These are phyloP conservation scores for Pelagia noctiluca DNA, from an alignment of 30 jellyfish, hydroid and myxozoan species.

Conservation along the genomic window DNA sequence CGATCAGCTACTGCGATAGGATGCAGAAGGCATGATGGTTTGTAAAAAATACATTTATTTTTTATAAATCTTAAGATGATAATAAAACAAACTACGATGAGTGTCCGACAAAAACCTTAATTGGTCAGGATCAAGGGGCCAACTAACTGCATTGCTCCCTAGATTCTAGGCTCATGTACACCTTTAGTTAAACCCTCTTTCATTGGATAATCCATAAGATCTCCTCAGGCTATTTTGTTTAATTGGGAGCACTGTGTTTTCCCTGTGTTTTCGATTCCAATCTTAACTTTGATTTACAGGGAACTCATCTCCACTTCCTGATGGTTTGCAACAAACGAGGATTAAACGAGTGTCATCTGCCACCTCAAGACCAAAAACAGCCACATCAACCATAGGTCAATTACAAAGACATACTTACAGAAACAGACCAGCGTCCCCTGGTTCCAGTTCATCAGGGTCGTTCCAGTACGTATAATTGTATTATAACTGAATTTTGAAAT, in stretches of 20 bases:
- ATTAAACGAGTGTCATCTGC: not conserved
- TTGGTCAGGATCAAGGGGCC: no score
- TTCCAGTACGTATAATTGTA: not conserved
- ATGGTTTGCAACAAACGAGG: not conserved
- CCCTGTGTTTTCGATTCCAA: no score
- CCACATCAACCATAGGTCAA: constrained; percentile 26
- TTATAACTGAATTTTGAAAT: not conserved
- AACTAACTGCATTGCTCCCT: no score
- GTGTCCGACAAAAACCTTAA: no score
- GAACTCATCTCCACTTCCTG: not conserved
- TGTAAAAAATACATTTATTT: no score
- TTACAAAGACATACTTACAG: not conserved
- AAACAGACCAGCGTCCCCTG: constrained; percentile 28
- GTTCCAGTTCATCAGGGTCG: constrained; percentile 49
- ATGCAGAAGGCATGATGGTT: not conserved
- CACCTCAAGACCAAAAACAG: constrained; percentile 10
- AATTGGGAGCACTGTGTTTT: no score
- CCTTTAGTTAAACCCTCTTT: no score
- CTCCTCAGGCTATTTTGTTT: no score
- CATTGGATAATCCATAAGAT: no score
- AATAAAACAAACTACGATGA: no score
- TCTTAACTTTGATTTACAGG: not conserved
- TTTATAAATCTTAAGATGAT: no score
- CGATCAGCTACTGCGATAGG: not conserved
- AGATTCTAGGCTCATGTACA: no score